A percentile compares a stretch with the other conserved stretches of the same genome.
These are phyloP conservation scores for Acanthosepion pharaonis DNA, from an alignment of 2,888 invertebrate species.

Conservation along the genomic window DNA sequence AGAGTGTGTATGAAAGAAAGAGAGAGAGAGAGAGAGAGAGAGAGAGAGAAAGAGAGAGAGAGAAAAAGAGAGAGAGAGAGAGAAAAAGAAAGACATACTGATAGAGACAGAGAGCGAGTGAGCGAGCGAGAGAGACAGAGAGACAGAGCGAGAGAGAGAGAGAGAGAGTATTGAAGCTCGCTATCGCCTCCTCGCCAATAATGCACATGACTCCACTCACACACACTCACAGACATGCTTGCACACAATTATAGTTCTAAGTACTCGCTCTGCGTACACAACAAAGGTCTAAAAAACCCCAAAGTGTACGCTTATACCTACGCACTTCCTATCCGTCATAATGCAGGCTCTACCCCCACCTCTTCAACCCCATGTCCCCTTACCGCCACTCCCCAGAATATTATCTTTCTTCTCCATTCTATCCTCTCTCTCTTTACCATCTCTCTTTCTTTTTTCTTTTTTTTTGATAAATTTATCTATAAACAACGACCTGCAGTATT, in stretches of 20 bases:
- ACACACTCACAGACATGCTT: not conserved
- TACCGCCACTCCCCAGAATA: not conserved
- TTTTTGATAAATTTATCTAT: not conserved
- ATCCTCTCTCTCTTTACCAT: not conserved
- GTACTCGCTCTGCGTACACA: not conserved
- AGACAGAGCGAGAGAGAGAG: not conserved
- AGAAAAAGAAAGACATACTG: not conserved
- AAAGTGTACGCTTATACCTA: not conserved
- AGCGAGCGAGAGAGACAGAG: not conserved
- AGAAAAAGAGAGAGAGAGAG: not conserved
- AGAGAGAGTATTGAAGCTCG: not conserved
- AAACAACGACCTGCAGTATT: conserved; percentile 33
- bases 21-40: not conserved
- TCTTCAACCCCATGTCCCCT: not conserved
- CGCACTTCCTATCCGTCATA: not conserved
- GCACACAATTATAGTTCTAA: not conserved
- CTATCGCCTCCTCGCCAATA: not conserved
- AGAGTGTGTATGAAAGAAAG: not conserved
- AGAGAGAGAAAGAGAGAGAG: not conserved
- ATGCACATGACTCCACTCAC: not conserved
- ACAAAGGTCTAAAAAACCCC: not conserved
- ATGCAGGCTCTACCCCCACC: not conserved
- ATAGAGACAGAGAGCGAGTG: not conserved
- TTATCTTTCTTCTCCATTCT: not conserved
- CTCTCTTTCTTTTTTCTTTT: not conserved